phyloP scores from a whole-genome alignment of 2,888 invertebrate genomes.

The Salpingus planirostris region DNA sequence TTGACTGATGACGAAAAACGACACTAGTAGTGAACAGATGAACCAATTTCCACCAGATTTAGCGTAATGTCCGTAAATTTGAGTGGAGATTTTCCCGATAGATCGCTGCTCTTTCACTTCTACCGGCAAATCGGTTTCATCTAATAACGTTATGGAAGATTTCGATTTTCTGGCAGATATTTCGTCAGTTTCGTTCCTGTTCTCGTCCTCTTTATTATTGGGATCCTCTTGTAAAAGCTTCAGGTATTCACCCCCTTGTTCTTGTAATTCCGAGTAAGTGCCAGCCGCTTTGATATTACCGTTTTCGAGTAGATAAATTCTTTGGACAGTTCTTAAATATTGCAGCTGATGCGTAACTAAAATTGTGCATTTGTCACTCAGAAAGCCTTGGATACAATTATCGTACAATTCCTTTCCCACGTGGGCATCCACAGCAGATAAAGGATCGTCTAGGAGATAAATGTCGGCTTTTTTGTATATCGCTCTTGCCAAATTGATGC shows the following conservation, averaged over 20 bases:
- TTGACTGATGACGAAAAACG: constrained; percentile 45
- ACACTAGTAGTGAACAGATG: no score
- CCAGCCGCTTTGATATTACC: constrained; percentile 51
- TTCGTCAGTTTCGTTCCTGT: constrained; percentile 8
- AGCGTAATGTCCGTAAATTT: constrained; percentile 60
- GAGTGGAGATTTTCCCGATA: constrained; percentile 45
- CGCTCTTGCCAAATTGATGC: constrained; percentile 77
- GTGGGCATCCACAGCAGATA: constrained; percentile 82
- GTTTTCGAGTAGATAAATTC: constrained; percentile 49
- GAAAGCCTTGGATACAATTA: constrained; percentile 55
- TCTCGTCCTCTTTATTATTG: constrained; percentile 23
- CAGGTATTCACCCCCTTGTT: constrained; percentile 65
- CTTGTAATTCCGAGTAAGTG: constrained; percentile 59
- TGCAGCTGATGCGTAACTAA: constrained; percentile 67
- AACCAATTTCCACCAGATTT: constrained; percentile 58
- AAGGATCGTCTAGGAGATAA: constrained; percentile 79
- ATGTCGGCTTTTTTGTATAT: constrained; percentile 77
- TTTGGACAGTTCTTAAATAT: constrained; percentile 48
- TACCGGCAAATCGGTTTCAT: constrained; percentile 4
- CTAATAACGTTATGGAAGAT: neutral
- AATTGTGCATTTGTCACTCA: constrained; percentile 58
- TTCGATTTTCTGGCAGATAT: constrained; percentile 16
- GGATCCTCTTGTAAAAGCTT: constrained; percentile 33
- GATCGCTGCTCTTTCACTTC: constrained; percentile 50
- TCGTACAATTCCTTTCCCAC: constrained; percentile 82